Evolutionary conservation across 2,888 invertebrate genomes (phyloP).

Genomic region (Globia sparganii): DNA sequence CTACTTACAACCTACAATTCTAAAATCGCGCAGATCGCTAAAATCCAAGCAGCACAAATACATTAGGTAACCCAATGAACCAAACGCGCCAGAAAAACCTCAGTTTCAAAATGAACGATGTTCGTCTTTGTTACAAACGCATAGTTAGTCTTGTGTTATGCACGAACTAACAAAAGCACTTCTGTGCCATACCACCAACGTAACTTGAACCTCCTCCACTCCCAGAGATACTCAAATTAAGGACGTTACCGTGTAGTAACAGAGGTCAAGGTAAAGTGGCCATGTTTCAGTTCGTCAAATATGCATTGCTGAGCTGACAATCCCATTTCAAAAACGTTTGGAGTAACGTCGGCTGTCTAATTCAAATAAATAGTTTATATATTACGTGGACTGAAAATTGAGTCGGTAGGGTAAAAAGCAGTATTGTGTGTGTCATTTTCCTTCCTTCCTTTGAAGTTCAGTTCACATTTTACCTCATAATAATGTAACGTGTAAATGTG

Average conservation of each 20-base stretch:
- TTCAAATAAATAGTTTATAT: constrained; percentile 66
- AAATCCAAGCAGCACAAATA: neutral
- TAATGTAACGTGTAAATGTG: no score
- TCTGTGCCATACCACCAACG: constrained; percentile 40
- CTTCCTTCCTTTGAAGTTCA: neutral
- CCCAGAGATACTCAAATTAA: neutral
- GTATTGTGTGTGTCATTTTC: neutral
- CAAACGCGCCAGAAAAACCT: constrained; percentile 1
- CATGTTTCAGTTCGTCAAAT: constrained; percentile 62
- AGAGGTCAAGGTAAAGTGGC: constrained; percentile 48
- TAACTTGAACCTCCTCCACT: constrained; percentile 28
- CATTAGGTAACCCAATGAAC: neutral
- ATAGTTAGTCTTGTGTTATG: constrained; percentile 59
- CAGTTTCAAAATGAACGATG: constrained; percentile 34
- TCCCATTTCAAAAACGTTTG: constrained; percentile 67
- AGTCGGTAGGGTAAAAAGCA: constrained; percentile 2
- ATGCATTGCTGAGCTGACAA: constrained; percentile 71
- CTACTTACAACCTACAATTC: neutral
- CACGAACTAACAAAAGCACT: constrained; percentile 63
- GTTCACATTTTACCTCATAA: neutral
- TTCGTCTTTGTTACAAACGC: constrained; percentile 37
- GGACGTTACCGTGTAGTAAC: neutral
- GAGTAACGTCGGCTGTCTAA: constrained; percentile 60
- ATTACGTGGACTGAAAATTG: constrained; percentile 44
- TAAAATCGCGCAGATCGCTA: no score